phyloP scores from a whole-genome alignment of 2,113 vertebrate genomes.

The Zosterops hypoxanthus region DNA sequence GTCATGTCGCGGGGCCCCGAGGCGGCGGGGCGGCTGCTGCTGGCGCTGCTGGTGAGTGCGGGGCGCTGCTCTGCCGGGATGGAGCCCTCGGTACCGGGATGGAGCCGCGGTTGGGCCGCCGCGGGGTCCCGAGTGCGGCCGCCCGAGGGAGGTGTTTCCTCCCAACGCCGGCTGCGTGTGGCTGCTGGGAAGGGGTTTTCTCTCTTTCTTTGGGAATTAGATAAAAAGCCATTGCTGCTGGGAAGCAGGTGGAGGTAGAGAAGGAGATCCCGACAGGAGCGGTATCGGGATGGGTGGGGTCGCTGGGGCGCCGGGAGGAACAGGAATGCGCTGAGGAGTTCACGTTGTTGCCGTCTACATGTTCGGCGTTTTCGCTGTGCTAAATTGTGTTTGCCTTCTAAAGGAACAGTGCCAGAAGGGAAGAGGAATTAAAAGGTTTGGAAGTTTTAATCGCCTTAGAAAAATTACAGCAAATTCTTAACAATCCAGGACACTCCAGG shows the following conservation, averaged over 20 bases:
- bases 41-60: constrained; percentile 48
- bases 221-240: fast-evolving
- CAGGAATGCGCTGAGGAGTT: fast-evolving
- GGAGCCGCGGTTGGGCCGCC: background rate
- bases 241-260: background rate
- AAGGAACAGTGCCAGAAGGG: background rate
- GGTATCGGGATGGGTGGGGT: background rate
- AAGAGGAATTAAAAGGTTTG: background rate
- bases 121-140: background rate
- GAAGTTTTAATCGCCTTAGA: background rate
- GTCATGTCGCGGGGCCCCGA: constrained; percentile 52
- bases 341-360: fast-evolving
- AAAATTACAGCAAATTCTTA: background rate
- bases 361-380: fast-evolving
- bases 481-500: background rate
- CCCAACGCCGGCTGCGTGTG: background rate
- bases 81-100: no score
- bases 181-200: background rate
- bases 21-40: background rate
- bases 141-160: no score
- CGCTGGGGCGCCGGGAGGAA: background rate
- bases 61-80: background rate
- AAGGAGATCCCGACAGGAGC: fast-evolving
- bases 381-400: fast-evolving
- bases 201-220: background rate